phyloP scores from a whole-genome alignment of 64 coral and sea anemone species.

The Hydrozoanthus tunicans region DNA sequence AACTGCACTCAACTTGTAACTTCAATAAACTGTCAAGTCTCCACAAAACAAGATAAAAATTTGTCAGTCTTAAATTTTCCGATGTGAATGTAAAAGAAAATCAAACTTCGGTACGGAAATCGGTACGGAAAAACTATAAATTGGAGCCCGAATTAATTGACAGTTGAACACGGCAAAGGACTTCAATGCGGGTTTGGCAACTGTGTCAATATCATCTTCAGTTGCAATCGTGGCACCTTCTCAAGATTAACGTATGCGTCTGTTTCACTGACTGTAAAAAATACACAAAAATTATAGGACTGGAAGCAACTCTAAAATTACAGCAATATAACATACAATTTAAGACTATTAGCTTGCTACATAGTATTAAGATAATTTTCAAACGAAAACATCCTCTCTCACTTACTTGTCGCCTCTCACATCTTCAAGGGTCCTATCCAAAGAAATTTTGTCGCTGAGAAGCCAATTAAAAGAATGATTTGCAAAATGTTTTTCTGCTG shows the following conservation, averaged over 20 bases:
- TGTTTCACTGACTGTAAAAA: neutral
- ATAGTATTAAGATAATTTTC: neutral
- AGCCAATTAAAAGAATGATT: constrained; percentile 99
- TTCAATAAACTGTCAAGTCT: neutral
- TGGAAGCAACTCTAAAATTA: neutral
- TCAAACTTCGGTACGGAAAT: neutral
- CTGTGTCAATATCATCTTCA: constrained; percentile 27
- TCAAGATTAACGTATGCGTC: neutral
- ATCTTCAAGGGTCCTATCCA: constrained; percentile 93
- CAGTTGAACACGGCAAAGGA: neutral
- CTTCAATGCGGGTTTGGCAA: neutral
- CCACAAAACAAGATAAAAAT: too few relatives aligned
- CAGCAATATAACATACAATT: neutral
- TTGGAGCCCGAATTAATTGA: neutral
- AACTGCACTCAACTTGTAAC: neutral
- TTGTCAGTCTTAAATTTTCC: too few relatives aligned
- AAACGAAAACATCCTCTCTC: too few relatives aligned
- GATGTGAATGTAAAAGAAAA: too few relatives aligned
- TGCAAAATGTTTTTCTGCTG: constrained; percentile 85
- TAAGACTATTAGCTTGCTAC: neutral
- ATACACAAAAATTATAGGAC: too few relatives aligned
- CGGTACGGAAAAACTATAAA: neutral
- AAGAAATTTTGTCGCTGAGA: constrained; percentile 91
- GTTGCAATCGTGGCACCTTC: constrained; percentile 36
- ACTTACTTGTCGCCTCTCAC: constrained; percentile 84